Conservation (phyloP, 2,113 vertebrate genomes). For the Dromaius novaehollandiae region DNA sequence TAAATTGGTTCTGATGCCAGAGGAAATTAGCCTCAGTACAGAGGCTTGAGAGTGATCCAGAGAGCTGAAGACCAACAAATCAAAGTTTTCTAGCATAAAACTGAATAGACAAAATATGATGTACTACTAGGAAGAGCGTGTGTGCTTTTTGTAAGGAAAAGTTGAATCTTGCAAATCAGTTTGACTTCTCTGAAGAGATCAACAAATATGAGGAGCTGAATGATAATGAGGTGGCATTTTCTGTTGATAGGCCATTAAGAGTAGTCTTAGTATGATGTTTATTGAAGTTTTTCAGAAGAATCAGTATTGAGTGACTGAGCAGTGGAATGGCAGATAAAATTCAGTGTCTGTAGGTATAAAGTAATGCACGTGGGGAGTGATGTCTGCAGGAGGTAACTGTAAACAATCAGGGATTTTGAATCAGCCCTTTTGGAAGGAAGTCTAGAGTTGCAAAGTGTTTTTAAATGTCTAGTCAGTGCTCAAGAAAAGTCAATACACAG, state of each 20-base stretch:
- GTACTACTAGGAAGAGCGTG: background rate
- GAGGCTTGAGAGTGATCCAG: background rate
- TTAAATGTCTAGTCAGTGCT: background rate
- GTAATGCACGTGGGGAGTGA: background rate
- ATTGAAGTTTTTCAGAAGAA: background rate
- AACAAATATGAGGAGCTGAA: background rate
- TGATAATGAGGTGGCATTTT: background rate
- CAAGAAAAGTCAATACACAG: background rate
- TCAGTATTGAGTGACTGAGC: background rate
- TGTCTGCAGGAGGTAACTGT: background rate
- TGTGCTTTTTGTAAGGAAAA: background rate
- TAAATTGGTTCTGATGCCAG: background rate
- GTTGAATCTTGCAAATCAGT: background rate
- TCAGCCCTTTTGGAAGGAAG: rapidly evolving
- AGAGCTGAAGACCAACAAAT: background rate
- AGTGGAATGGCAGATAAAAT: background rate
- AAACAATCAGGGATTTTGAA: background rate
- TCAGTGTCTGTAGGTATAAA: background rate
- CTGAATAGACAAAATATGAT: background rate
- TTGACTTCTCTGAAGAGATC: background rate
- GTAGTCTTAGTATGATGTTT: background rate
- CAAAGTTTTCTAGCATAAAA: background rate
- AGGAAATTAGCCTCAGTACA: background rate
- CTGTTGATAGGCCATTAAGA: background rate
- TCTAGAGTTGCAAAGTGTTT: background rate